Base-by-base conservation (phyloP, 92 coral and sea anemone genomes). In the Porites divaricata region DNA sequence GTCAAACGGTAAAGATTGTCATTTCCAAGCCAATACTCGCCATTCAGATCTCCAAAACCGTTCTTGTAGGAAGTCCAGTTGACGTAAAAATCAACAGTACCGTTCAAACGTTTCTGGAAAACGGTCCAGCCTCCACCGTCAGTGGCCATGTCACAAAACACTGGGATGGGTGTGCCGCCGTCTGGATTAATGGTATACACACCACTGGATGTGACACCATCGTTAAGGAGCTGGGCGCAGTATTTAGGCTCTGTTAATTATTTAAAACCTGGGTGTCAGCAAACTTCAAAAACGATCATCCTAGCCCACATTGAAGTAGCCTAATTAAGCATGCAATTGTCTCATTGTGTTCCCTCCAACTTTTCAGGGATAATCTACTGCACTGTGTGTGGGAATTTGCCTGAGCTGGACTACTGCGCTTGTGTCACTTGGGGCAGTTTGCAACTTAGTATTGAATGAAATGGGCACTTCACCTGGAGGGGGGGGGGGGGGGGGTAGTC, bases 51-150 rank as follows among this genome's bases (percentile, higher is more conserved):
- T 45, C 92, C 92, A 74, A 89, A 89, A 1, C 92, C 92, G 54
- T 57, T 26, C 67, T 85, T 89, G 72, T 89, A 89, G 13, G 76
- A 71, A 6, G 81, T 45, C 92, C 92, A 80, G 10, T 76, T 70
- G 0, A 63, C 57, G 67, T 28, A 73, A 23, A 79, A 87, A 26
- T 81, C 77, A 16, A 73, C 81, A 58, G 74, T 70, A 22, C 90
- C 90, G 80, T 87, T 73, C 20, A 73, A 24, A 51, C 90, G 81
- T 56, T 54, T 72, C 57, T 87, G 90, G 48, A 87, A 72, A 9
- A 87, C 90, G 25, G 85, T 78, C 90, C 90, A 87, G 63, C 90
- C 90, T 51, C 90, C 90, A 8, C 90, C 90, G 24, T 81, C 78
- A 9, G 87, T 81, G 73, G 70, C 67, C 85, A 80, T 83, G 69